Evolutionary conservation across 2,113 vertebrate species (phyloP), one percentile per base, ranked within the genome.

Genomic region (Ictidomys tridecemlineatus): DNA sequence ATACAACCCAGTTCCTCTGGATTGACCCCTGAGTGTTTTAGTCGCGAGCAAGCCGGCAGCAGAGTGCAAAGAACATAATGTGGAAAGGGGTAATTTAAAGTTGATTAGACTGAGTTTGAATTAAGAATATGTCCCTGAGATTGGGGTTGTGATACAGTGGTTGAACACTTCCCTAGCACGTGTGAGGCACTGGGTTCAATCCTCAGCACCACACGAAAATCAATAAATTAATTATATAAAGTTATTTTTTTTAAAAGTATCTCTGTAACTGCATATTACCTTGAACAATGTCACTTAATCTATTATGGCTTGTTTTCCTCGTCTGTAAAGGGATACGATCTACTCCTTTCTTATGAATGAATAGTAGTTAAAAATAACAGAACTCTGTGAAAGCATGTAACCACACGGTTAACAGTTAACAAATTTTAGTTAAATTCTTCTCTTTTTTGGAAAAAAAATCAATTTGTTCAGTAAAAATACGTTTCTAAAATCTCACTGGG

Each of bases 331-430:
- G n/a, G n/a, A 39, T 70, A 58, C 10, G 51, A 37, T 80, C 34
- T 90, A 85, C 74, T 70, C 10, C 78, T 32, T 85, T 88, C 65
- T 45, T 63, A n/a, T 24, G 30, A 94, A n/a, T 24, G 30, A 94
- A 45, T 20, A 92, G 32, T 45, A 87, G 86, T 4, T 69, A 5
- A 90, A 97, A 95, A 45, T 30, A 83, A 69, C 45, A 89, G 32
- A 45, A 73, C 37, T 83, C 32, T n/a, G 9, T 69, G 45, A 89
- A 92, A 58, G 12, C 72, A 69, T 90, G 39, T 42, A 87, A 61
- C 12, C 73, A 24, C 17, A 61, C 13, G 83, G 13, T 18, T 69
- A 83, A 85, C 14, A 72, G 48, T 73, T 78, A 76, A 78, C 65
- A 73, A 74, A 78, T 61, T 84, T 89, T 56, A 84, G 63, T 9